A percentile compares a stretch with the other conserved stretches of the same genome.
These are phyloP conservation scores for Paracyclopina nana DNA, from an alignment of 1,140 invertebrate species.

Conservation along the genomic window DNA sequence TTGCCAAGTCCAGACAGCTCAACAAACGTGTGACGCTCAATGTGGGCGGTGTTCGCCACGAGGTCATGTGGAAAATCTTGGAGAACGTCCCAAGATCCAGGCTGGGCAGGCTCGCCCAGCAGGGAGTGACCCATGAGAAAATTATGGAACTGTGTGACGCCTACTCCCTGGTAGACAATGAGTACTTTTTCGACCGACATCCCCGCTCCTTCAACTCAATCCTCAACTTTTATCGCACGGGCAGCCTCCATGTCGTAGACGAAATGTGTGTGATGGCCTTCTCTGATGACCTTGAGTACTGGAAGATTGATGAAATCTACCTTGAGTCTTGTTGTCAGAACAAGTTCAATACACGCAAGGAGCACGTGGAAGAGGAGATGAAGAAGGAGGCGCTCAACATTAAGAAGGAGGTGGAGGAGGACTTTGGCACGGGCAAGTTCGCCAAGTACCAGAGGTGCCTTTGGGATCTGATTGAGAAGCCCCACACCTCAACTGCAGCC, in stretches of 20 bases:
- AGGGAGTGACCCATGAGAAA: slow-evolving; percentile 25
- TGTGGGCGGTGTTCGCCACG: slow-evolving; percentile 18
- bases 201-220: slow-evolving; percentile 27
- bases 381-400: slow-evolving; percentile 33
- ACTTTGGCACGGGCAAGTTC: slow-evolving; percentile 29
- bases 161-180: slow-evolving; percentile 27
- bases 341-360: slow-evolving; percentile 34
- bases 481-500: slow-evolving; percentile 32
- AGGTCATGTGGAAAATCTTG: slow-evolving; percentile 18
- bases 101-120: slow-evolving; percentile 15
- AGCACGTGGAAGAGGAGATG: slow-evolving; percentile 34
- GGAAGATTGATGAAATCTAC: slow-evolving; percentile 35
- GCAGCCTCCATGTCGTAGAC: slow-evolving; percentile 20
- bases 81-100: slow-evolving; percentile 15
- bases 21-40: slow-evolving; percentile 15
- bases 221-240: slow-evolving; percentile 29
- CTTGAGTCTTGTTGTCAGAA: slow-evolving; percentile 36
- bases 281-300: slow-evolving; percentile 29
- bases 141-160: slow-evolving; percentile 29
- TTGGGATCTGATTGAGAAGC: slow-evolving; percentile 35
- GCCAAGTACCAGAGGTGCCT: slow-evolving; percentile 30
- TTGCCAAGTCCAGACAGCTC: slow-evolving; percentile 10
- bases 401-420: slow-evolving; percentile 29
- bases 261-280: slow-evolving; percentile 23
- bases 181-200: slow-evolving; percentile 29